Conservation (phyloP, 2,113 vertebrate species). For the Indicator indicator region DNA sequence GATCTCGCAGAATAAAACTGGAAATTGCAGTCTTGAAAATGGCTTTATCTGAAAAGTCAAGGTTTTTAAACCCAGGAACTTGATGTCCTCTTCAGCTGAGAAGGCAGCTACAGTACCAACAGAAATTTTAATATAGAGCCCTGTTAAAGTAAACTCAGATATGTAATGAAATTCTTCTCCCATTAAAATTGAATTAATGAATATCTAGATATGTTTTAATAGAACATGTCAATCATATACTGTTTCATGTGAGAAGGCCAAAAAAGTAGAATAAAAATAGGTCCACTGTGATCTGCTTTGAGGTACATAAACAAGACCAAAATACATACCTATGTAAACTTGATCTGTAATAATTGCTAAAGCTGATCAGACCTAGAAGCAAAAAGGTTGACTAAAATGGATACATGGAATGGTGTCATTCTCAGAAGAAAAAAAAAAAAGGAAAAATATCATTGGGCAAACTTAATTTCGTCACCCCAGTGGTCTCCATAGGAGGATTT, state of each 20-base stretch:
- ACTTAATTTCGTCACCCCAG: neutral
- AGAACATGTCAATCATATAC: neutral
- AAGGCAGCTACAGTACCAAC: neutral
- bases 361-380: slow-evolving; percentile 3
- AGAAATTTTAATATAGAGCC: slow-evolving; percentile 48
- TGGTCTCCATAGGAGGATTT: neutral
- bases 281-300: neutral
- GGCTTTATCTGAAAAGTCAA: slow-evolving; percentile 41
- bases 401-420: neutral
- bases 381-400: neutral
- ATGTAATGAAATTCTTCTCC: slow-evolving; percentile 25
- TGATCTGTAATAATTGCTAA: slow-evolving; percentile 10
- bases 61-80: slow-evolving; percentile 13
- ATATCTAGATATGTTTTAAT: slow-evolving; percentile 1
- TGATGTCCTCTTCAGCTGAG: neutral
- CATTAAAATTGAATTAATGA: slow-evolving; percentile 30
- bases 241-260: neutral
- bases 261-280: neutral
- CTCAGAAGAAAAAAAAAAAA: neutral
- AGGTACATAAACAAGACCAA: slow-evolving; percentile 2
- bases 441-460: neutral
- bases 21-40: slow-evolving; percentile 18
- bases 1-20: neutral
- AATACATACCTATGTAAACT: neutral
- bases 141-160: slow-evolving; percentile 28